Percentiles rank a stretch among this genome's conserved stretches.
phyloP scores from a whole-genome alignment of 2,113 vertebrate genomes.

The Serilophus lunatus region DNA sequence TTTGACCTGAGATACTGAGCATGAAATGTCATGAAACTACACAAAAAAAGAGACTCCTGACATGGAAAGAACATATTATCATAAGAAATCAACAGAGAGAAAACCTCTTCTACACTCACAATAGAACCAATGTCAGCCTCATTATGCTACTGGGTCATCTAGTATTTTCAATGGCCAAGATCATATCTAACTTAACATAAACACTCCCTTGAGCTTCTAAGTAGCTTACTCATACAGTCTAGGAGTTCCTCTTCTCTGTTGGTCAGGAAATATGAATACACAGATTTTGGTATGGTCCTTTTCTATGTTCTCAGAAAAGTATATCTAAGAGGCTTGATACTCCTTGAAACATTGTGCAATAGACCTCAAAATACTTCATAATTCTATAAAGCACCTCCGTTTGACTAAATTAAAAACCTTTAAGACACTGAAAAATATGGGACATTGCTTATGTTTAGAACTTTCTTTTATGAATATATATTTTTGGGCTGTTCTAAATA shows the following conservation, averaged over 20 bases:
- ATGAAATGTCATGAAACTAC: not conserved
- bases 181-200: not conserved
- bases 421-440: not conserved
- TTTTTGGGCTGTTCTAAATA: not conserved
- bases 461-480: not conserved
- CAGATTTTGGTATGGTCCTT: not conserved
- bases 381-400: not conserved
- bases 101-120: not conserved
- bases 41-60: not conserved
- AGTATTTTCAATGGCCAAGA: not conserved
- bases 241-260: not conserved
- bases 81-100: not conserved
- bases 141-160: not conserved
- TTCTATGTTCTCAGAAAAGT: not conserved
- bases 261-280: not conserved
- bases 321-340: not conserved
- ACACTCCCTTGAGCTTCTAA: not conserved
- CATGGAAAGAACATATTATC: not conserved
- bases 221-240: not conserved
- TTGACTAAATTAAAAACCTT: not conserved
- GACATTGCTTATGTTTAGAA: not conserved
- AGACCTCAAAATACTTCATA: not conserved
- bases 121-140: accelerated
- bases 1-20: not conserved
- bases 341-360: not conserved